Evolutionary conservation across 2,113 vertebrate species (phyloP).

Genomic region (Salvelinus fontinalis): DNA sequence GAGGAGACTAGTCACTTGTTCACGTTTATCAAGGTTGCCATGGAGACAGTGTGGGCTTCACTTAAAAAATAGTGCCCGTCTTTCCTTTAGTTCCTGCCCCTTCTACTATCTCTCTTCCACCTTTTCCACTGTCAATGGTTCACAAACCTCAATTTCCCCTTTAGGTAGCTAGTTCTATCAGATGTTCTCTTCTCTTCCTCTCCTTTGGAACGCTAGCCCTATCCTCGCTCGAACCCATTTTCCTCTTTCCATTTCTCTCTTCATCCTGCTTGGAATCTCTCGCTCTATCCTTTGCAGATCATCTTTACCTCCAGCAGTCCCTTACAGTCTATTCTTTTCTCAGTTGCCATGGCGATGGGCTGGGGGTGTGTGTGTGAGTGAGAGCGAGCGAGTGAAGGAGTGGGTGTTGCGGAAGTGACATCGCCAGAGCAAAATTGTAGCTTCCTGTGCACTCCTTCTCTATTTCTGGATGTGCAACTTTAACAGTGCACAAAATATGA

Average conservation of each 20-base stretch:
- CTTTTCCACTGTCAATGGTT: neutral
- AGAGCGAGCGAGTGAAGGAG: neutral
- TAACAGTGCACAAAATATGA: neutral
- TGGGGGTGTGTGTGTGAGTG: neutral
- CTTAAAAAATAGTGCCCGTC: neutral
- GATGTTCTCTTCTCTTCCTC: neutral
- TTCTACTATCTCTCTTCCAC: neutral
- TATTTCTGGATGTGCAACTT: neutral
- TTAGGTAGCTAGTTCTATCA: neutral
- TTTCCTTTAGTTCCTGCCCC: neutral
- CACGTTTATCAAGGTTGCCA: neutral
- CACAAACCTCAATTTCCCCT: neutral
- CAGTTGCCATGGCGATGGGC: neutral
- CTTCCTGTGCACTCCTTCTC: constrained; percentile 1
- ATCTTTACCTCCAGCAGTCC: constrained; percentile 6
- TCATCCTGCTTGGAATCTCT: neutral
- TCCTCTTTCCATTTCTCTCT: neutral
- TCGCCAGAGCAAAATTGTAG: neutral
- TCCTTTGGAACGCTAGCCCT: neutral
- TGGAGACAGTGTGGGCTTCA: neutral
- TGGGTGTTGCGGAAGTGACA: neutral
- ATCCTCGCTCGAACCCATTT: neutral
- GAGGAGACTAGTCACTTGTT: neutral
- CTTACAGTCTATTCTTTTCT: constrained; percentile 3
- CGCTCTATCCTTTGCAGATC: neutral